Evolutionary conservation across 2,113 vertebrate species (phyloP).

Genomic region (Saccopteryx leptura): DNA sequence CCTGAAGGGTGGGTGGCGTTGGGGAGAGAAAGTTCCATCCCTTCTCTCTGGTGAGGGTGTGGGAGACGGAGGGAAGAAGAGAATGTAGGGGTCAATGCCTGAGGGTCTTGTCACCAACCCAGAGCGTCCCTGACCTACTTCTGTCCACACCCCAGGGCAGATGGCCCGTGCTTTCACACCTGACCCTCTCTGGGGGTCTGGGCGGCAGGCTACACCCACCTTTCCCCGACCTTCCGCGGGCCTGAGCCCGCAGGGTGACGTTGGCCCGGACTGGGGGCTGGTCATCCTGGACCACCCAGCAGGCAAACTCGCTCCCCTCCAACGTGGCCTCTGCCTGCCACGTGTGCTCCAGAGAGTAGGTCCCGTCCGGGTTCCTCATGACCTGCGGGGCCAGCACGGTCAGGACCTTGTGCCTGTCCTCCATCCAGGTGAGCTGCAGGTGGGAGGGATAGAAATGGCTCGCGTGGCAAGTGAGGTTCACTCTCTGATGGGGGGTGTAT

Average conservation of each 20-base stretch:
- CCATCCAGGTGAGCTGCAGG: constrained; percentile 54
- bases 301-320: background rate
- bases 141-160: background rate
- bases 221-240: fast-evolving
- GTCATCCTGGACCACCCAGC: constrained; percentile 57
- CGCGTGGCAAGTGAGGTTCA: constrained; percentile 33
- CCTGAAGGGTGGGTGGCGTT: background rate
- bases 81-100: background rate
- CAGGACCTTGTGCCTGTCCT: background rate
- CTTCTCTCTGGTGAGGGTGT: background rate
- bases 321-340: background rate
- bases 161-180: background rate
- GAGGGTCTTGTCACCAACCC: background rate
- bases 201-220: background rate
- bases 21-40: background rate
- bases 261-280: background rate
- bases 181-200: background rate
- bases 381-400: background rate
- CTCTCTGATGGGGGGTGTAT: background rate
- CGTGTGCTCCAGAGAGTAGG: constrained; percentile 9
- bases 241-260: background rate
- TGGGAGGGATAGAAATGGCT: background rate
- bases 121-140: background rate
- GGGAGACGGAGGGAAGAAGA: background rate
- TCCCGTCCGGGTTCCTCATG: background rate